Percentiles rank a stretch among this genome's conserved stretches.
Conservation (phyloP, 2,797 vertebrate genomes). For the Gastrophryne carolinensis region DNA sequence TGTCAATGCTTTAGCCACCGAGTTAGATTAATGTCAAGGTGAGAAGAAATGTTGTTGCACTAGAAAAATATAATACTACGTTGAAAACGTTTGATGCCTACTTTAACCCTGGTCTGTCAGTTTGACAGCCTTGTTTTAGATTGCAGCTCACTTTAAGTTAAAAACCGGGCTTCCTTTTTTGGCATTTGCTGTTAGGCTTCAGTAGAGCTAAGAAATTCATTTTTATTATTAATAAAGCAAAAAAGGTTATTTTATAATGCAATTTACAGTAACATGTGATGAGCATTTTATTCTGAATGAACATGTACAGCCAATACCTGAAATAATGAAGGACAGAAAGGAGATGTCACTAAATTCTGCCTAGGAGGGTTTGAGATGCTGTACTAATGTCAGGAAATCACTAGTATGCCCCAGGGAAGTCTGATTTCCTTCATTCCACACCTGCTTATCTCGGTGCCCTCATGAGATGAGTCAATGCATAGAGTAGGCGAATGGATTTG, state of each 20-base stretch:
- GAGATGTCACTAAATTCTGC: slow-evolving; percentile 23
- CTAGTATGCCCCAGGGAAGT: slow-evolving; percentile 41
- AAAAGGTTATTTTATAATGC: not conserved
- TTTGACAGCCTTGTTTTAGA: no score
- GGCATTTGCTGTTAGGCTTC: no score
- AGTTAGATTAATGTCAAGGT: no score
- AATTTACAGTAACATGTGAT: not conserved
- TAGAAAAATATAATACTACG: no score
- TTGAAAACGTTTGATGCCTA: no score
- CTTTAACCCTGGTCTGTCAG: no score
- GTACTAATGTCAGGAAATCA: slow-evolving; percentile 3
- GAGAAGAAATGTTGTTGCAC: no score
- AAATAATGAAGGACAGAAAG: slow-evolving; percentile 36
- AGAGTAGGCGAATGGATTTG: slow-evolving; percentile 38
- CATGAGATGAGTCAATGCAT: slow-evolving; percentile 40
- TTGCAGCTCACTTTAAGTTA: no score
- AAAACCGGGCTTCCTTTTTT: no score
- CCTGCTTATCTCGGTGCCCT: slow-evolving; percentile 47
- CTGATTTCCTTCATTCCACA: slow-evolving; percentile 41
- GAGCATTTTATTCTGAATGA: slow-evolving; percentile 3
- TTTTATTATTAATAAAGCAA: slow-evolving; percentile 2
- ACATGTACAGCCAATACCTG: slow-evolving; percentile 2
- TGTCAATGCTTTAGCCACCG: no score
- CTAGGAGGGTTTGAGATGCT: not conserved
- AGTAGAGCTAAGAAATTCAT: slow-evolving; percentile 11